A percentile compares a stretch with the other conserved stretches of the same genome.
Evolutionary conservation across 2,888 invertebrate genomes (phyloP).

Genomic region (Biston betularia): DNA sequence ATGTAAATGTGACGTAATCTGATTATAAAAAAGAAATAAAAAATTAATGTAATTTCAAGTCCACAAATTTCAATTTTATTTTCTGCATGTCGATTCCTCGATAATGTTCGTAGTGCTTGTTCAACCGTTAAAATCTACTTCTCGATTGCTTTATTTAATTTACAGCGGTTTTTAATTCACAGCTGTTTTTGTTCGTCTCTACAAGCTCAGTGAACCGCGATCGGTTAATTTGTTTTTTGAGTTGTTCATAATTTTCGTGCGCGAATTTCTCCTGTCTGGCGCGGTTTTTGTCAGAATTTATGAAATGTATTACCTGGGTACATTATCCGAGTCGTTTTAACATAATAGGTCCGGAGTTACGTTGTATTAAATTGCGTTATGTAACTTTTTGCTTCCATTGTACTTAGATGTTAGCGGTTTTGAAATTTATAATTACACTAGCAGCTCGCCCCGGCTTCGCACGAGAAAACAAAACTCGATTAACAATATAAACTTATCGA

Average conservation of each 20-base stretch:
- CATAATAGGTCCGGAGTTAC: constrained; percentile 5
- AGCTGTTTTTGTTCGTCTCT: constrained; percentile 56
- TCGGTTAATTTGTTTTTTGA: constrained; percentile 59
- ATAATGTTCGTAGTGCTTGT: constrained; percentile 44
- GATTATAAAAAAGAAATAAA: background rate
- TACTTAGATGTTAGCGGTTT: background rate
- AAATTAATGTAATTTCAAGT: background rate
- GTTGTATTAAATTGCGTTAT: background rate
- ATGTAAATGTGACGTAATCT: background rate
- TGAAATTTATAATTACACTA: background rate
- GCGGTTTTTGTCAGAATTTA: constrained; percentile 16
- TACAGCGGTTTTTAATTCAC: constrained; percentile 70
- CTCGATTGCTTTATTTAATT: constrained; percentile 81
- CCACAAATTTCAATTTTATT: constrained; percentile 1
- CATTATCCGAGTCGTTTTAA: background rate
- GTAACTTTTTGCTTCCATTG: background rate
- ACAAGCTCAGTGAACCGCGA: constrained; percentile 54
- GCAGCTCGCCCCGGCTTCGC: no score
- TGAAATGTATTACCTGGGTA: constrained; percentile 16
- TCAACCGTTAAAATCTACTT: constrained; percentile 67
- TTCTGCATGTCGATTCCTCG: constrained; percentile 1
- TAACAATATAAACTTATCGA: no score
- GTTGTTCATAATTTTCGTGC: constrained; percentile 39
- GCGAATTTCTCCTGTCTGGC: constrained; percentile 48
- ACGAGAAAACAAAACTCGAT: no score